These are phyloP conservation scores for Isurus oxyrinchus DNA, from an alignment of 2,113 vertebrate genomes.

Conservation along the genomic window DNA sequence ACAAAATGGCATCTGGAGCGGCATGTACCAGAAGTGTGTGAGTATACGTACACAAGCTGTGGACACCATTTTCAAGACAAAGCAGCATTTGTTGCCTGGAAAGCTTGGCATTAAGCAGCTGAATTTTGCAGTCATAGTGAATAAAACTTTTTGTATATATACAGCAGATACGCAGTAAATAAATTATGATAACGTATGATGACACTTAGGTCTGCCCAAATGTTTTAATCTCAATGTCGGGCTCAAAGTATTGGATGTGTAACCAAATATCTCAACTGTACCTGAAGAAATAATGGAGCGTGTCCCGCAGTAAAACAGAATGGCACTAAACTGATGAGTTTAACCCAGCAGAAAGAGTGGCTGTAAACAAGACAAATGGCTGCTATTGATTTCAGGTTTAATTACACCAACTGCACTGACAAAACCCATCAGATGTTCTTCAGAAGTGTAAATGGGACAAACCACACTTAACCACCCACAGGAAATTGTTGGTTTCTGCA, in stretches of 20 bases:
- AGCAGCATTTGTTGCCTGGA: no score
- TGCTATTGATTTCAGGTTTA: conserved; percentile 99
- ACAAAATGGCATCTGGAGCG: no score
- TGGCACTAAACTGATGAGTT: conserved; percentile 99
- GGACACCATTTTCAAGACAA: no score
- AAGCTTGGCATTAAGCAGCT: no score
- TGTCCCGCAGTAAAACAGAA: conserved; percentile 99
- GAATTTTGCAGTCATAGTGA: background rate
- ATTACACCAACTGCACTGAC: conserved; percentile 99
- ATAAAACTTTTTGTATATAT: background rate
- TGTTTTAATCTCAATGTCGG: conserved; percentile 77
- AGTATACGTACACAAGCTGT: no score
- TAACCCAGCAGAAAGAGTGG: conserved; percentile 99
- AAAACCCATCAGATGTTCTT: conserved; percentile 99
- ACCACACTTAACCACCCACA: conserved; percentile 97
- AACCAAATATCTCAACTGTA: conserved; percentile 93
- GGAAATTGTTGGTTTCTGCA: conserved; percentile 99
- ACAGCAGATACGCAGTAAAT: conserved; percentile 62
- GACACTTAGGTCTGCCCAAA: conserved; percentile 70
- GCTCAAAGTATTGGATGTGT: conserved; percentile 79
- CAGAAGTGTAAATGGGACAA: conserved; percentile 99
- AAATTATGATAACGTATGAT: conserved; percentile 67
- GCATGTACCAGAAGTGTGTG: no score
- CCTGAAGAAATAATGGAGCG: conserved; percentile 99
- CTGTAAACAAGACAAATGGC: conserved; percentile 99